A percentile compares a stretch with the other conserved stretches of the same genome.
Evolutionary conservation across 2,797 vertebrate genomes (phyloP).

Genomic region (Xenopus petersii): DNA sequence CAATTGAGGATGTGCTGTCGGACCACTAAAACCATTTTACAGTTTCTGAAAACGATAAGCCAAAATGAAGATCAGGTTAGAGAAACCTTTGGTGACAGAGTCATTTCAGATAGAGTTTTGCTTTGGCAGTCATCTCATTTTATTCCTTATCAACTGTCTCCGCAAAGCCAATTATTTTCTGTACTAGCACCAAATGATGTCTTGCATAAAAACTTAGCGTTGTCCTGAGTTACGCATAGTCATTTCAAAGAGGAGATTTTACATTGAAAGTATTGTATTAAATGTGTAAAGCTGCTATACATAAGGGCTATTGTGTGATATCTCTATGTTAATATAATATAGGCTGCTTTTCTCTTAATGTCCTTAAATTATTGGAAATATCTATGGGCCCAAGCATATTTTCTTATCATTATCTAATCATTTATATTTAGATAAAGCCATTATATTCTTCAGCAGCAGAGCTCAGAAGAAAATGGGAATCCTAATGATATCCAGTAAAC

Average conservation of each 20-base stretch:
- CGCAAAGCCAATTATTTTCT: slow-evolving; percentile 52
- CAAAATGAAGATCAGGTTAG: slow-evolving; percentile 53
- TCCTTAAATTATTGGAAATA: too few species aligned
- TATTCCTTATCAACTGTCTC: slow-evolving; percentile 53
- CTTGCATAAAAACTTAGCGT: slow-evolving; percentile 39
- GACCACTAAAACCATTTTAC: slow-evolving; percentile 44
- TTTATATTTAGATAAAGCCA: too few species aligned
- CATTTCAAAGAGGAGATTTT: slow-evolving; percentile 11
- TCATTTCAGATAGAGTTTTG: slow-evolving; percentile 52
- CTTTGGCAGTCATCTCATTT: slow-evolving; percentile 53
- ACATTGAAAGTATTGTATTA: slow-evolving; percentile 15
- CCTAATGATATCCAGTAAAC: too few species aligned
- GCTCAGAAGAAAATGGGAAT: too few species aligned
- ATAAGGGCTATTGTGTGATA: too few species aligned
- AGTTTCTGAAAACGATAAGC: slow-evolving; percentile 45
- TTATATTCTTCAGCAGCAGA: too few species aligned
- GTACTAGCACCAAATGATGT: slow-evolving; percentile 37
- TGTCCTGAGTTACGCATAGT: slow-evolving; percentile 20
- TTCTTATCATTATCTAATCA: too few species aligned
- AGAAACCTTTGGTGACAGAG: slow-evolving; percentile 46
- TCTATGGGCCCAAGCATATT: too few species aligned
- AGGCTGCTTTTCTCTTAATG: too few species aligned
- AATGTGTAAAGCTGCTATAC: slow-evolving; percentile 1
- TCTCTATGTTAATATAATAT: too few species aligned
- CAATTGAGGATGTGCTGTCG: slow-evolving; percentile 40